Percentiles rank a stretch among this genome's conserved stretches.
These are phyloP conservation scores for Empis livida DNA, from an alignment of 2,888 invertebrate genomes.

Conservation along the genomic window DNA sequence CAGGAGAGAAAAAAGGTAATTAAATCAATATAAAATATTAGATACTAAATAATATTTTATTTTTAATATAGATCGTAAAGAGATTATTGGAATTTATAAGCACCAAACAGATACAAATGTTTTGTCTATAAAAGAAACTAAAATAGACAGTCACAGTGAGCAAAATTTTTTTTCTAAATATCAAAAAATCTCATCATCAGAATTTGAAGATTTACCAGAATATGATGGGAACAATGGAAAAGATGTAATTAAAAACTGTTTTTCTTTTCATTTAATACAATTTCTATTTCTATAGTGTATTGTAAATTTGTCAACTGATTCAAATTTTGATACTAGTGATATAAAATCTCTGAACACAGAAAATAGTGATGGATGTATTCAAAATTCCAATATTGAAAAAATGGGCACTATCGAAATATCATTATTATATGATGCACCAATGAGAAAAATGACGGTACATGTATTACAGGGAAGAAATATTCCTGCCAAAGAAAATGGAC, in stretches of 20 bases:
- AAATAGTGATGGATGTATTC: constrained; percentile 35
- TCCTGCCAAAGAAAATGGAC: constrained; percentile 53
- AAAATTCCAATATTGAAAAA: constrained; percentile 35
- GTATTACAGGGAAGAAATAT: constrained; percentile 77
- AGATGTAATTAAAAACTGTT: constrained; percentile 44
- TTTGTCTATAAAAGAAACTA: constrained; percentile 45
- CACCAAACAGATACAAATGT: constrained; percentile 17
- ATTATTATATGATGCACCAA: constrained; percentile 78
- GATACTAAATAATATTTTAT: too few relatives aligned
- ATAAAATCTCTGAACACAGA: constrained; percentile 34
- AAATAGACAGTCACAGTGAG: constrained; percentile 42
- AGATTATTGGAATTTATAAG: constrained; percentile 5
- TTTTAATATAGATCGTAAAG: constrained; percentile 17
- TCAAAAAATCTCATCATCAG: constrained; percentile 17
- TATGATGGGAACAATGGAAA: constrained; percentile 45
- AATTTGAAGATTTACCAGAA: constrained; percentile 35
- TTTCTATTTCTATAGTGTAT: constrained; percentile 30
- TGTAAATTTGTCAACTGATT: constrained; percentile 37
- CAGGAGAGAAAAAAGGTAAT: constrained; percentile 31
- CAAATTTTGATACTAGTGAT: constrained; percentile 35
- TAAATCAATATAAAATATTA: neutral
- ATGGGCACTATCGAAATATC: constrained; percentile 79
- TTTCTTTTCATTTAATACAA: neutral
- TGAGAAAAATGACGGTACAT: constrained; percentile 84
- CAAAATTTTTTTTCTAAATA: constrained; percentile 20